Evolutionary conservation across 2,888 invertebrate genomes (phyloP), one percentile per base, ranked within the genome.

Genomic region (Xylota sylvarum): DNA sequence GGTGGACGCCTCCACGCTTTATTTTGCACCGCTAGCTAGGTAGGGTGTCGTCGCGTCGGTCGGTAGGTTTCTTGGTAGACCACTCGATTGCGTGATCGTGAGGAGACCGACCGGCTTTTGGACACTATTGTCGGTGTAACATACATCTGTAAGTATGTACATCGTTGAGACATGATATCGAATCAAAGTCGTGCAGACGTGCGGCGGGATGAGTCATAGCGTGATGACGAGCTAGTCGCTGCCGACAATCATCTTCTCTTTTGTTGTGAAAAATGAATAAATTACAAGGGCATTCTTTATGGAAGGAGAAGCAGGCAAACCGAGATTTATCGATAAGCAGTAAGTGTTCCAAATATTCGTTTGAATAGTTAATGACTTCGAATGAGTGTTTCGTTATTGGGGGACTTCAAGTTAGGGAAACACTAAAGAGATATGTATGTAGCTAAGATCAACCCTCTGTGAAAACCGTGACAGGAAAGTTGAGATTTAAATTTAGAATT

Each of bases 51-150:
- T 67, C 60, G 60, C 1, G 2, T 35, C 5, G 35, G 9, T 35
- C 35, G 35, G 10, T 74, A 67, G 40, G 60, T 46, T 35, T 58
- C 7, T 48, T 43, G 43, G 67, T 60, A 78, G 50, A 67, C 55
- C 62, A 72, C 50, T 64, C 56, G 77, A 86, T 81, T 77, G 55
- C 65, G 76, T 82, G 81, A 76, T 84, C 81, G 85, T 81, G 81
- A 70, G 62, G 60, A 77, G 72, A 82, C 69, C 86, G 82, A 82
- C 82, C 82, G 82, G 82, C 82, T 82, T 77, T 82, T 50, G 52
- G 62, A 27, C 62, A 17, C 50, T 27, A 12, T 72, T 10, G 17
- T 32, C 17, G 55, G 60, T 70, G 50, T 70, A n/a, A n/a, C n/a
- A n/a, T 58, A 48, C 80, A 58, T 64, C 67, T 78, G 65, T 65